Evolutionary conservation across 2,797 vertebrate species (phyloP).

Genomic region (Discoglossus pictus): DNA sequence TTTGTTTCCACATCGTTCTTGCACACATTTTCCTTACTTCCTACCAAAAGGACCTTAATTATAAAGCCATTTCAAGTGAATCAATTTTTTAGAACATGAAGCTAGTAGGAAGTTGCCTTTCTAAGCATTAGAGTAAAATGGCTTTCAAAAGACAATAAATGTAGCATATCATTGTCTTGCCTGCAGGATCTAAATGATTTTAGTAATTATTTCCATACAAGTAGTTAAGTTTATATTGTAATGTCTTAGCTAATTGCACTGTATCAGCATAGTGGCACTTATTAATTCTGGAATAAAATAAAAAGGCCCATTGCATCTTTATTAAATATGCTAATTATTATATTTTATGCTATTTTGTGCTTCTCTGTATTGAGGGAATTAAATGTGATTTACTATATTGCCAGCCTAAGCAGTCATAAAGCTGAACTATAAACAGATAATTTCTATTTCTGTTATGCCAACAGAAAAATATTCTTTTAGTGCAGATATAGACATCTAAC

Average conservation of each 20-base stretch:
- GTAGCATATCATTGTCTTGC: constrained; percentile 13
- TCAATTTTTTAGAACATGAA: too few species aligned
- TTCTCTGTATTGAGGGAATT: constrained; percentile 48
- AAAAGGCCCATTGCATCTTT: constrained; percentile 42
- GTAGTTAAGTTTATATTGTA: constrained; percentile 40
- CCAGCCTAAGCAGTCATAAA: constrained; percentile 51
- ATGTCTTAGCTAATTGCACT: constrained; percentile 46
- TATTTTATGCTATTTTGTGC: constrained; percentile 47
- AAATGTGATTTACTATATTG: constrained; percentile 48
- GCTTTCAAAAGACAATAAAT: constrained; percentile 47
- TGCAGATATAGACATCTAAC: constrained; percentile 18
- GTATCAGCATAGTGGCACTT: constrained; percentile 42
- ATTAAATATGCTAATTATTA: constrained; percentile 55
- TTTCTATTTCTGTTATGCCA: constrained; percentile 1
- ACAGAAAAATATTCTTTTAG: neutral
- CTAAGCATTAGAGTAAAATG: constrained; percentile 43
- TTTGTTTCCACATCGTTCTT: too few species aligned
- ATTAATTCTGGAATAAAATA: constrained; percentile 47
- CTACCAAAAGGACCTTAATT: too few species aligned
- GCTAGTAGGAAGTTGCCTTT: constrained; percentile 3
- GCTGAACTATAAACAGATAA: constrained; percentile 7
- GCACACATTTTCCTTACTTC: too few species aligned
- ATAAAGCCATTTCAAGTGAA: too few species aligned
- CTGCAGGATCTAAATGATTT: constrained; percentile 39
- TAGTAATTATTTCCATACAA: constrained; percentile 47